Conservation (phyloP, 2,888 invertebrate genomes). For the Amiota mariae region DNA sequence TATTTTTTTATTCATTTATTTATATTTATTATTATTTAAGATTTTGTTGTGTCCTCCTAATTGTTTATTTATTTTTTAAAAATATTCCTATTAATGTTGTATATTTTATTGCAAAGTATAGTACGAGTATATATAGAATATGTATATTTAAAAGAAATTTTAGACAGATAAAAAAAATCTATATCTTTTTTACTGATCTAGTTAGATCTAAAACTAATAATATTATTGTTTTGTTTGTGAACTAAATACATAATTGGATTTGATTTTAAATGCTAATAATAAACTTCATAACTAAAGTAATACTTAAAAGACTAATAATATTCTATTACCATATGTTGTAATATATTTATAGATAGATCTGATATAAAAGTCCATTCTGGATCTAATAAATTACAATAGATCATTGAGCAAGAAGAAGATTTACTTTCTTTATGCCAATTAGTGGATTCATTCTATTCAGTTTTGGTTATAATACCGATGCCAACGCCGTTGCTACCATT, state of each 20-base stretch:
- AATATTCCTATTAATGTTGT: neutral
- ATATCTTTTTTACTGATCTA: too few species aligned
- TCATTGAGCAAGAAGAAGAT: too few species aligned
- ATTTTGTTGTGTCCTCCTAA: neutral
- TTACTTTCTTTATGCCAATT: neutral
- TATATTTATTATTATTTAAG: neutral
- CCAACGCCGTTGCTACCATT: constrained; percentile 45
- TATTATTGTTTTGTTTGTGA: constrained; percentile 25
- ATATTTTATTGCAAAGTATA: neutral
- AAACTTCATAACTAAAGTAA: constrained; percentile 9
- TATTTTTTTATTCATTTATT: neutral
- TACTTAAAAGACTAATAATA: constrained; percentile 1
- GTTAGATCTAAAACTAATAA: neutral
- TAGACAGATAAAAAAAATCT: neutral
- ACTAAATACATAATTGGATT: constrained; percentile 2
- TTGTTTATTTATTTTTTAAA: neutral
- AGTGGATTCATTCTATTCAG: constrained; percentile 48
- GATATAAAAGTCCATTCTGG: too few species aligned
- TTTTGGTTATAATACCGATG: constrained; percentile 49
- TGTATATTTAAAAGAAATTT: neutral
- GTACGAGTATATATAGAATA: too few species aligned
- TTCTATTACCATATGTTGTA: constrained; percentile 9
- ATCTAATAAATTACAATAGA: too few species aligned
- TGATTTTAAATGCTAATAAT: neutral
- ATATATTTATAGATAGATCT: neutral